phyloP scores from a whole-genome alignment of 2,797 vertebrate species.

The Novumbra hubbsi region DNA sequence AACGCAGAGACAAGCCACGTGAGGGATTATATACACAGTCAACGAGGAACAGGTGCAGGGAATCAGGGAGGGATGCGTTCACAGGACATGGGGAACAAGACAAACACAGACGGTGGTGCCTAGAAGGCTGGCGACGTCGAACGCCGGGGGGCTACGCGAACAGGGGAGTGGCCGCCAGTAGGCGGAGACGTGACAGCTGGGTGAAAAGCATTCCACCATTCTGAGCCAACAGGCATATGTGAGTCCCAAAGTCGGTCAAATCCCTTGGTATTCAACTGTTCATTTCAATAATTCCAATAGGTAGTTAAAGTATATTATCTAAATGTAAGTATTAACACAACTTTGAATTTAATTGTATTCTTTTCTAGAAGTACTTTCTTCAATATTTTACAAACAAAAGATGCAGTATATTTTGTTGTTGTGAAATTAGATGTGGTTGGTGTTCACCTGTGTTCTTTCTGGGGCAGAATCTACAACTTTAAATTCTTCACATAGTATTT shows the following conservation, averaged over 20 bases:
- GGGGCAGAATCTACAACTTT: not conserved
- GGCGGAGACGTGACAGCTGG: no score
- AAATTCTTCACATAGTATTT: not conserved
- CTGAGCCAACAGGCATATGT: slow-evolving; percentile 52
- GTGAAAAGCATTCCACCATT: slow-evolving; percentile 26
- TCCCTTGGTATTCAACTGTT: not conserved
- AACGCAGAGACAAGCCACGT: no score
- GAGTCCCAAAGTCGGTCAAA: not conserved
- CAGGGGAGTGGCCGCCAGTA: no score
- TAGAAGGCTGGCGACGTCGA: no score
- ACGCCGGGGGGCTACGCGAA: no score
- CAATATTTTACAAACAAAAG: no score
- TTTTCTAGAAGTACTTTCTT: not conserved
- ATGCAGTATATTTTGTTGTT: not conserved
- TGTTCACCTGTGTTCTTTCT: not conserved
- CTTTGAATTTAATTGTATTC: not conserved
- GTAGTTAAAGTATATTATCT: not conserved
- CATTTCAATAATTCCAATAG: not conserved
- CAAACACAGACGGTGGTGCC: no score
- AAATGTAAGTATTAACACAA: not conserved
- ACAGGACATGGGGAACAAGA: no score
- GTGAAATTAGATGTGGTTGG: not conserved
- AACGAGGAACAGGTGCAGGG: no score
- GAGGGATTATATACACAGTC: no score
- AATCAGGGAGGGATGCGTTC: no score